A percentile compares a stretch with the other conserved stretches of the same genome.
Evolutionary conservation across 37 sponge, comb jelly and placozoan genomes (phyloP).

Genomic region (Tethya wilhelma): DNA sequence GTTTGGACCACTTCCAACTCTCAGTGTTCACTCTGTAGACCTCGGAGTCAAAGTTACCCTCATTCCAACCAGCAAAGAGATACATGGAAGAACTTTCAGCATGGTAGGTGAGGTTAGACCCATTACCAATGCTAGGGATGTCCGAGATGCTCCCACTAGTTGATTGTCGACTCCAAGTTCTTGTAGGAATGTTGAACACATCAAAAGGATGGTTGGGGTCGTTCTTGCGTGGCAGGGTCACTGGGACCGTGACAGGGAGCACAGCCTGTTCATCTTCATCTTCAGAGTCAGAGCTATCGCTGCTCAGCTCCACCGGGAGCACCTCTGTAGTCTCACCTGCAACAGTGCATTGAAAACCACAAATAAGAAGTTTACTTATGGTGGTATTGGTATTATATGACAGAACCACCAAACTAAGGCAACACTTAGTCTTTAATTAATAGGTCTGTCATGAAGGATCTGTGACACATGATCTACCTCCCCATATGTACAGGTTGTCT

Average conservation of each 20-base stretch:
- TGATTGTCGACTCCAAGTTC: too few species aligned
- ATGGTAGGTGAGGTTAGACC: conserved; percentile 31
- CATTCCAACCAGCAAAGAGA: conserved; percentile 64
- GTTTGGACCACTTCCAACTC: conserved; percentile 47
- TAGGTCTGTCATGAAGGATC: too few species aligned
- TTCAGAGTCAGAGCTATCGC: not conserved
- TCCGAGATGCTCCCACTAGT: conserved; percentile 34
- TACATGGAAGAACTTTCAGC: conserved; percentile 23
- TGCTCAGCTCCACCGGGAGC: not conserved
- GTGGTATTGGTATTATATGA: too few species aligned
- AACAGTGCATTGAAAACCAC: too few species aligned
- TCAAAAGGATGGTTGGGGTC: conserved; percentile 64
- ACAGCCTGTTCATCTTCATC: not conserved
- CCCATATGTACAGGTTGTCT: conserved; percentile 61
- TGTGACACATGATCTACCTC: too few species aligned
- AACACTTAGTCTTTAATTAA: too few species aligned
- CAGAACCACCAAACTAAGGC: too few species aligned
- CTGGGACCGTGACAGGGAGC: conserved; percentile 11
- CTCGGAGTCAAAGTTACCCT: conserved; percentile 40
- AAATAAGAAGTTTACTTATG: too few species aligned
- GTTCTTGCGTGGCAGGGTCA: not conserved
- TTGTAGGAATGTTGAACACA: conserved; percentile 63
- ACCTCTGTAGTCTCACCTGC: too few species aligned
- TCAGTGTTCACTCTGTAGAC: conserved; percentile 8
- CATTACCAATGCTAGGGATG: conserved; percentile 48